Evolutionary conservation across 2,888 invertebrate species (phyloP), one percentile per base, ranked within the genome.

Genomic region (Syrphus vitripennis): DNA sequence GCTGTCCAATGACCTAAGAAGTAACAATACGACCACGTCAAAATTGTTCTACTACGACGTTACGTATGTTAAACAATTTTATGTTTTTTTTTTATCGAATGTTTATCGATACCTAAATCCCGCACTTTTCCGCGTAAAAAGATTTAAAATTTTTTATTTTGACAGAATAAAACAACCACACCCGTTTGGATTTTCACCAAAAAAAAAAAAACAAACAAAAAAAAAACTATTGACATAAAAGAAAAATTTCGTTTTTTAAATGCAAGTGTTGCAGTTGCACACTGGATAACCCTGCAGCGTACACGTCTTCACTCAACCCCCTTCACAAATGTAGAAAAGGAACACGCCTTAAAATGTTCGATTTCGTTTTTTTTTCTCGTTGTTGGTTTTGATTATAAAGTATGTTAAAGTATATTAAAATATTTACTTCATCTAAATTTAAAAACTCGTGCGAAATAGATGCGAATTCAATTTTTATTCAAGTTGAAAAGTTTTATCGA

Each of bases 261-360:
- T 74, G 69, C 57, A 82, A 82, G 74, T 82, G 86, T 86, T 82
- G 86, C 86, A 86, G 82, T 71, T 81, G 76, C 67, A 84, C 48
- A 84, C 61, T 75, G 69, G 34, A 69, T 61, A 26, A 45, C 59
- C 72, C 67, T 63, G 37, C 61, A 50, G 57, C 70, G 45, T 65
- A 71, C 57, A 69, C 48, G 40, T 70, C 77, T 57, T 40, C 57
- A 40, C 71, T 26, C 65, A 53, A 63, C 61, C 77, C 70, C 65
- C 76, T 59, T 57, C 34, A 40, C 48, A 42, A 59, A 45, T 65
- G 50, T 40, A 31, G 70, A 78, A 78, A 86, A 31, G 70, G 82
- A 78, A 86, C 86, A 86, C 86, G 82, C 86, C 86, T 86, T 86
- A 70, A 82, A 77, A 82, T 69, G 53, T 82, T 82, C 77, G 65